These are phyloP conservation scores for Drymodes brunneopygia DNA, from an alignment of 2,113 vertebrate genomes.

Conservation along the genomic window DNA sequence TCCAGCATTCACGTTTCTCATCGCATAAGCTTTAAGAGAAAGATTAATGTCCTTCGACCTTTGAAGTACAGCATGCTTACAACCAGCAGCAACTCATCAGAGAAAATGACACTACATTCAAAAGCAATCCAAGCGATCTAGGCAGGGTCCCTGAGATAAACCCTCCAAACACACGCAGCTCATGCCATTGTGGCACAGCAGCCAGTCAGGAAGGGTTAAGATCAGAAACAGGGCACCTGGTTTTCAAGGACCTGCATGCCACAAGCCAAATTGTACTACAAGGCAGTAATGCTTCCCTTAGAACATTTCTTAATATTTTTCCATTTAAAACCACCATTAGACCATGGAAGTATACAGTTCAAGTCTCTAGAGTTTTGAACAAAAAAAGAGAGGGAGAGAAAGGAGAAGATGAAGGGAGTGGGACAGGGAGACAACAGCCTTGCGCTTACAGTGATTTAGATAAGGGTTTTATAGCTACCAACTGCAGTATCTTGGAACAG, in stretches of 20 bases:
- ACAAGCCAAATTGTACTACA: background rate
- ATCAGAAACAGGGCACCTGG: background rate
- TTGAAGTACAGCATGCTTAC: slow-evolving; percentile 17
- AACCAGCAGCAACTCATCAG: slow-evolving; percentile 19
- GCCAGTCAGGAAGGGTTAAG: background rate
- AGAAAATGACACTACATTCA: background rate
- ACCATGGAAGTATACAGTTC: background rate
- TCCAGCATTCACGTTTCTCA: background rate
- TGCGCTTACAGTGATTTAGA: background rate
- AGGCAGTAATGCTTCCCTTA: background rate
- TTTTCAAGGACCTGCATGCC: background rate
- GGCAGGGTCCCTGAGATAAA: background rate
- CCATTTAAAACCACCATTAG: background rate
- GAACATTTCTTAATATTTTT: background rate
- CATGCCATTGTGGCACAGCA: background rate
- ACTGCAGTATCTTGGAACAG: background rate
- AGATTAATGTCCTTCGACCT: background rate
- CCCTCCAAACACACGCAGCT: background rate
- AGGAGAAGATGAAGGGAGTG: background rate
- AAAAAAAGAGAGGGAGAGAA: background rate
- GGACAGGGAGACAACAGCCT: background rate
- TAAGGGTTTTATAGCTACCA: background rate
- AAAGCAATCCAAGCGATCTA: slow-evolving; percentile 2
- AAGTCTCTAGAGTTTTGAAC: background rate
- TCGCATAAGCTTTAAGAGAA: background rate